Percentiles rank a stretch among this genome's conserved stretches.
phyloP scores from a whole-genome alignment of 92 coral and sea anemone species.

The Epizoanthus scotinus region DNA sequence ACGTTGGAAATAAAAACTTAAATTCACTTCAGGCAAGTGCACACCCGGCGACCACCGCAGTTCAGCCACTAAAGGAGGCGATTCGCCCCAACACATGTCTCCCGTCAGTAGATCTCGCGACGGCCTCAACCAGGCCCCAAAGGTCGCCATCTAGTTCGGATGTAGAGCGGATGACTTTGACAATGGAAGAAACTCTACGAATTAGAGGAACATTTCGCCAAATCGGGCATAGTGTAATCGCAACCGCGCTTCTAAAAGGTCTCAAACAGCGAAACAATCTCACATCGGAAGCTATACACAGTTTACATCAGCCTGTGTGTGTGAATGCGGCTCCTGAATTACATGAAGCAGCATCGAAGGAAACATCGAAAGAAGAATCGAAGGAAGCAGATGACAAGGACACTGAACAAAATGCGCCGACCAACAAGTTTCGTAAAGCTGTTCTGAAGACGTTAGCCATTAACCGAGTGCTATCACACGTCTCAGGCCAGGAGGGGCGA shows the following conservation, averaged over 20 bases:
- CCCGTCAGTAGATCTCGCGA: conserved; percentile 10
- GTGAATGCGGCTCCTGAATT: conserved; percentile 18
- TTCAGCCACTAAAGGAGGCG: not conserved
- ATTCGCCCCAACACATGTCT: no score
- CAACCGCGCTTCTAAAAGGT: conserved; percentile 83
- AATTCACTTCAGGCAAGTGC: not conserved
- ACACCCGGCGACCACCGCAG: not conserved
- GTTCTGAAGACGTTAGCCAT: conserved; percentile 67
- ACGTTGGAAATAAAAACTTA: not conserved
- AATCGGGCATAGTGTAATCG: conserved; percentile 89
- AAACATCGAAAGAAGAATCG: conserved; percentile 10
- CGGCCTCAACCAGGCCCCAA: not conserved
- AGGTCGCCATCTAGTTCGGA: conserved; percentile 18
- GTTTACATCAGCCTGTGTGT: conserved; percentile 77
- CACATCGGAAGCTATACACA: conserved; percentile 83
- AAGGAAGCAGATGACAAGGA: not conserved
- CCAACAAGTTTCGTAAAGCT: conserved; percentile 47
- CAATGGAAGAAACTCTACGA: conserved; percentile 85
- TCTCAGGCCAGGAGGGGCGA: not conserved
- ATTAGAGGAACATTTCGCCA: conserved; percentile 95
- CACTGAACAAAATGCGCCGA: not conserved
- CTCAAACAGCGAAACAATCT: conserved; percentile 71
- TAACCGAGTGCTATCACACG: conserved; percentile 46
- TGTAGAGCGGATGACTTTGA: conserved; percentile 46
- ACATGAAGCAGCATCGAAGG: conserved; percentile 9